Evolutionary conservation across 2,113 vertebrate species (phyloP).

Genomic region (Todiramphus saurophagus): DNA sequence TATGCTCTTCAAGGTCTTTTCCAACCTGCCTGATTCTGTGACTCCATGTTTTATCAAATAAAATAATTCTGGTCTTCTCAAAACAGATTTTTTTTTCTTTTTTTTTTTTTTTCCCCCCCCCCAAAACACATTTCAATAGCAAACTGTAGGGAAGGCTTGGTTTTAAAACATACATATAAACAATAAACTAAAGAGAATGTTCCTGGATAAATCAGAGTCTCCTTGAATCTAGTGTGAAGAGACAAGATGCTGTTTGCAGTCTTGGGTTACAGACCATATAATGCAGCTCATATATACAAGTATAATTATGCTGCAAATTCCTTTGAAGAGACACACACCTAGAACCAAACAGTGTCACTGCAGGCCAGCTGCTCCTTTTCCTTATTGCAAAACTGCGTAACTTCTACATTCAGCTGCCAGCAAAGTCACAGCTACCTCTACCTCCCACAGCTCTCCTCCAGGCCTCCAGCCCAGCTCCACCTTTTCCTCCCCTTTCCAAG

Average conservation of each 20-base stretch:
- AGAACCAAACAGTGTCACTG: not conserved
- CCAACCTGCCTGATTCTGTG: no score
- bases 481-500: not conserved
- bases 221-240: not conserved
- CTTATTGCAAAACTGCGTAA: not conserved
- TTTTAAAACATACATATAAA: not conserved
- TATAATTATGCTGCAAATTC: not conserved
- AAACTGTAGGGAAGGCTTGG: not conserved
- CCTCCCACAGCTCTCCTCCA: not conserved
- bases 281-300: not conserved
- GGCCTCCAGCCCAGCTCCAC: not conserved
- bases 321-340: accelerated
- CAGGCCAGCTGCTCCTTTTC: not conserved
- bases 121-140: not conserved
- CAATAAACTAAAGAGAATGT: not conserved
- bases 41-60: not conserved
- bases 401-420: accelerated
- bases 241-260: accelerated
- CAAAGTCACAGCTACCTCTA: not conserved
- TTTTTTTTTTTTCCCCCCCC: no score
- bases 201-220: not conserved
- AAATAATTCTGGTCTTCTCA: not conserved
- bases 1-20: no score
- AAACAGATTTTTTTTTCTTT: not conserved
- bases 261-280: not conserved